A percentile compares a stretch with the other conserved stretches of the same genome.
Evolutionary conservation across 2,888 invertebrate genomes (phyloP).

Genomic region (Phasia obesa): DNA sequence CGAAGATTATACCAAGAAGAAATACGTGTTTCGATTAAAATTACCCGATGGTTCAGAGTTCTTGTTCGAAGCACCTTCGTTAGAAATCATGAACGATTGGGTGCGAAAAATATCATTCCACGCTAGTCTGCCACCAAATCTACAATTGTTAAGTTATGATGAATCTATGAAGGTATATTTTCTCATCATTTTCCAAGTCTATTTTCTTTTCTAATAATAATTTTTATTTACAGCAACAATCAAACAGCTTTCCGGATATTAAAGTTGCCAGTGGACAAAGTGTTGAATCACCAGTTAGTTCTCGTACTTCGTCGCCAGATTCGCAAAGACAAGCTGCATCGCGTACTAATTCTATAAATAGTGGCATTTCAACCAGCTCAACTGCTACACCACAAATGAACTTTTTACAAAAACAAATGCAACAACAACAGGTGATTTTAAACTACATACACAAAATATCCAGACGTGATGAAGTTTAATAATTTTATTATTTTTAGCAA

Average conservation of each 20-base stretch:
- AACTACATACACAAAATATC: too few relatives aligned
- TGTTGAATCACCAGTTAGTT: slow-evolving; percentile 84
- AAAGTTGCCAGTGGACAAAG: slow-evolving; percentile 79
- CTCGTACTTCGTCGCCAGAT: slow-evolving; percentile 84
- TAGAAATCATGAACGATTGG: slow-evolving; percentile 93
- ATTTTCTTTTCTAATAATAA: too few relatives aligned
- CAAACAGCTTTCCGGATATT: slow-evolving; percentile 81
- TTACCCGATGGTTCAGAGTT: slow-evolving; percentile 96
- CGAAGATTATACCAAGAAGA: slow-evolving; percentile 97
- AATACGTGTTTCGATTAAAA: slow-evolving; percentile 94
- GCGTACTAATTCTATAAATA: slow-evolving; percentile 79
- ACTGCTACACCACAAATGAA: slow-evolving; percentile 84
- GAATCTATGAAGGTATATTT: slow-evolving; percentile 85
- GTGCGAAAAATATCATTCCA: slow-evolving; percentile 96
- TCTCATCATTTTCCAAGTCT: not conserved
- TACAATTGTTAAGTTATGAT: slow-evolving; percentile 93
- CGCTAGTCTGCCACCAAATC: slow-evolving; percentile 93
- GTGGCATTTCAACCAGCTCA: slow-evolving; percentile 78
- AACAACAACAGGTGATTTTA: slow-evolving; percentile 77
- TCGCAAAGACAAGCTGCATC: slow-evolving; percentile 81
- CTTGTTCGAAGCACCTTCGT: slow-evolving; percentile 90
- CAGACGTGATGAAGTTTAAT: not conserved
- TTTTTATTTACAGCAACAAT: slow-evolving; percentile 80
- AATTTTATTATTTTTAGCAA: slow-evolving; percentile 69
- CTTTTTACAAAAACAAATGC: slow-evolving; percentile 83